phyloP scores from a whole-genome alignment of 2,888 invertebrate species.

The Metallyticus violacea region DNA sequence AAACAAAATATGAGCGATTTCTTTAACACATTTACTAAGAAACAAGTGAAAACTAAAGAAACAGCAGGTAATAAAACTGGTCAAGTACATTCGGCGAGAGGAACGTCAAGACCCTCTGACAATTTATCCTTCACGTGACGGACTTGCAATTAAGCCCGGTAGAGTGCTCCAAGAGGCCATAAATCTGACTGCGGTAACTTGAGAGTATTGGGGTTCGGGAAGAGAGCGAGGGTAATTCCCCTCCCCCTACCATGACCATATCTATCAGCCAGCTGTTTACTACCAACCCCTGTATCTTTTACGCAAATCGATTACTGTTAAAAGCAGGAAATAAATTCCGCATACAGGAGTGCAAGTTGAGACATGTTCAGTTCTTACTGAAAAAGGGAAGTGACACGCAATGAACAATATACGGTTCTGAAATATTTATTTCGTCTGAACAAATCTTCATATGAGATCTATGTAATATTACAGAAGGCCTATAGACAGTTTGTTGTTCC shows the following conservation, averaged over 20 bases:
- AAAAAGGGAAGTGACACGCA: too few species aligned
- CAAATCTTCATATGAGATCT: too few species aligned
- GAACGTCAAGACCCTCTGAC: not conserved
- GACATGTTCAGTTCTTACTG: too few species aligned
- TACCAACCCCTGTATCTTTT: not conserved
- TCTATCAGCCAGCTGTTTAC: not conserved
- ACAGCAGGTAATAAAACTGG: not conserved
- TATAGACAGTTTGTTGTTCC: too few species aligned
- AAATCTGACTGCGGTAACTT: not conserved
- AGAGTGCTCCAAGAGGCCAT: not conserved
- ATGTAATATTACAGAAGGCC: too few species aligned
- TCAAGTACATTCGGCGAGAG: not conserved
- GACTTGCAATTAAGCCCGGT: constrained; percentile 1
- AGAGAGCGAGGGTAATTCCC: not conserved
- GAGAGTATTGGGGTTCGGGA: not conserved
- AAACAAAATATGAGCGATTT: too few species aligned
- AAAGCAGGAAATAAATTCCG: not conserved
- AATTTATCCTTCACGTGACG: constrained; percentile 6
- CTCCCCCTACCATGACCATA: not conserved
- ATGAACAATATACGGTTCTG: too few species aligned
- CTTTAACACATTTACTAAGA: too few species aligned
- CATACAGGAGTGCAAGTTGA: too few species aligned
- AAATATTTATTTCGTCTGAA: too few species aligned
- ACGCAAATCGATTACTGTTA: not conserved
- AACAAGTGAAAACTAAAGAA: too few species aligned